A percentile compares a stretch with the other conserved stretches of the same genome.
Conservation (phyloP, 2,113 vertebrate species). For the Daubentonia madagascariensis region DNA sequence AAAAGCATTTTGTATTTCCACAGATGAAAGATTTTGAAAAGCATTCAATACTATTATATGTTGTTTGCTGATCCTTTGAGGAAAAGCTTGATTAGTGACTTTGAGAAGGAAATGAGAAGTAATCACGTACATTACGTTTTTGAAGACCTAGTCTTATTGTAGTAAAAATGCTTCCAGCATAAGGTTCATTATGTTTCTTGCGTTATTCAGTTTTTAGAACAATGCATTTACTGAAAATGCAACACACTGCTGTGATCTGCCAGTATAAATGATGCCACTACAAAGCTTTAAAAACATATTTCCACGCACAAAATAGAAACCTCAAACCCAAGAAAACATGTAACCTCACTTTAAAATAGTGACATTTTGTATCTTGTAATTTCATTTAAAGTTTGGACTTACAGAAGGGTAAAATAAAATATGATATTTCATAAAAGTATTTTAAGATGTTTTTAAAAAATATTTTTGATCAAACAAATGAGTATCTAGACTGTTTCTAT, state of each 20-base stretch:
- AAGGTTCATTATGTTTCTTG: slow-evolving; percentile 25
- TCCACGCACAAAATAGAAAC: background rate
- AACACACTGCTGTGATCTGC: background rate
- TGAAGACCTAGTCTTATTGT: background rate
- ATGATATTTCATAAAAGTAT: background rate
- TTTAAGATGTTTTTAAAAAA: slow-evolving; percentile 1
- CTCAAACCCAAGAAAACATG: background rate
- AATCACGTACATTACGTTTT: slow-evolving; percentile 53
- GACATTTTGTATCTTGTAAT: background rate
- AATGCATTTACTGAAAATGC: slow-evolving; percentile 12
- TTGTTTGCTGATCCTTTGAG: slow-evolving; percentile 38
- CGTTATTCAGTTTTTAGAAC: slow-evolving; percentile 47
- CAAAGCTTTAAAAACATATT: background rate
- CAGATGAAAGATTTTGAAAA: slow-evolving; percentile 53
- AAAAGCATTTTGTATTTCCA: slow-evolving; percentile 18
- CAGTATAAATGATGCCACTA: background rate
- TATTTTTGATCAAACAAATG: background rate
- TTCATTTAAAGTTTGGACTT: background rate
- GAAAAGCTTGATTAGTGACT: slow-evolving; percentile 61
- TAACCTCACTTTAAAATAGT: background rate
- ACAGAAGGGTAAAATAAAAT: background rate
- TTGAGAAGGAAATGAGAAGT: slow-evolving; percentile 57
- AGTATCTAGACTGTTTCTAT: background rate
- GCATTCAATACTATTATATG: background rate
- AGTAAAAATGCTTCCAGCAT: slow-evolving; percentile 32